phyloP scores from a whole-genome alignment of 2,113 vertebrate species.

The Nothobranchius kuhntae region DNA sequence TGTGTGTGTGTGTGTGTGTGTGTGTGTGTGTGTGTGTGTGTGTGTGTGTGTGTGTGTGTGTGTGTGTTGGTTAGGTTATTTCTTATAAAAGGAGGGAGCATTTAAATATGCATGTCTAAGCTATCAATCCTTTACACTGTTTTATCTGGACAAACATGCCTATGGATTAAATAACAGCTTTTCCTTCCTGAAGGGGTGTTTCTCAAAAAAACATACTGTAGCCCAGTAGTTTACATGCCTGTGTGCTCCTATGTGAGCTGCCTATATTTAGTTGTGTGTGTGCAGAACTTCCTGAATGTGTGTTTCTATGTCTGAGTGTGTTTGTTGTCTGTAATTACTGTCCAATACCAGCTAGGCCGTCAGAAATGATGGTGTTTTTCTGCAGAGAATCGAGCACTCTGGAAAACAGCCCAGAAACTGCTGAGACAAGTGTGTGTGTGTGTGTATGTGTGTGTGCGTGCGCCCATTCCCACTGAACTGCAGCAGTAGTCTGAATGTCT shows the following conservation, averaged over 20 bases:
- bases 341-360: constrained; percentile 49
- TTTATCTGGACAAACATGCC: constrained; percentile 16
- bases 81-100: constrained; percentile 3
- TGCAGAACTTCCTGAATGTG: constrained; percentile 6
- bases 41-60: neutral
- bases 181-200: constrained; percentile 31
- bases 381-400: constrained; percentile 62
- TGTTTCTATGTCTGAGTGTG: constrained; percentile 6
- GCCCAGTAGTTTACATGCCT: constrained; percentile 50
- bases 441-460: neutral
- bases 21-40: neutral
- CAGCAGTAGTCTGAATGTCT: constrained; percentile 49
- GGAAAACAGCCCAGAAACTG: constrained; percentile 63
- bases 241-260: constrained; percentile 23
- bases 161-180: constrained; percentile 8
- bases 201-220: constrained; percentile 26
- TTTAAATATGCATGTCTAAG: constrained; percentile 12
- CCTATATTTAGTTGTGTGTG: constrained; percentile 55
- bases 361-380: constrained; percentile 60
- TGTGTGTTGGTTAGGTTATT: neutral
- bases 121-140: constrained; percentile 24
- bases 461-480: constrained; percentile 35
- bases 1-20: neutral
- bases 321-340: constrained; percentile 68
- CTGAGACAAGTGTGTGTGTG: constrained; percentile 44